These are phyloP conservation scores for Philypnodon macrostomus DNA, from an alignment of 2,797 vertebrate species.

Conservation along the genomic window DNA sequence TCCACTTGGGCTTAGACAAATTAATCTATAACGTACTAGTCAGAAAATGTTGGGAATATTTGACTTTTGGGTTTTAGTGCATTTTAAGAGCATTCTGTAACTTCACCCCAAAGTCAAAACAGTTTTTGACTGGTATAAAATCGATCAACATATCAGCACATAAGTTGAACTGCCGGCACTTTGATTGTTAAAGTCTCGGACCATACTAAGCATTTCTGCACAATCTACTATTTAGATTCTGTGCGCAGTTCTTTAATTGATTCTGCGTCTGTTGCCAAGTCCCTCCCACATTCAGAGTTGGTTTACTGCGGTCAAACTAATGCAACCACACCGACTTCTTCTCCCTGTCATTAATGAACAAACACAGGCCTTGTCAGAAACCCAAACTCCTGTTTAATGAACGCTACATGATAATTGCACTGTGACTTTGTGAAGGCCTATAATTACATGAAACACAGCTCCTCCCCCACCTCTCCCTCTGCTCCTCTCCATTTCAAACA, in stretches of 20 bases:
- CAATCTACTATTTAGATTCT: not conserved
- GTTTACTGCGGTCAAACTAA: not conserved
- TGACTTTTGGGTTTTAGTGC: too few species aligned
- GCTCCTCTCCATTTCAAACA: not conserved
- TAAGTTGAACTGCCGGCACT: too few species aligned
- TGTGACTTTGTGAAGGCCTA: conserved; percentile 13
- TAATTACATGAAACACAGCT: conserved; percentile 12
- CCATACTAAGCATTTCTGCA: too few species aligned
- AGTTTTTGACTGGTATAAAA: too few species aligned
- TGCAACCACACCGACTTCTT: not conserved
- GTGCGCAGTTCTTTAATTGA: too few species aligned
- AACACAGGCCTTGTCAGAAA: not conserved
- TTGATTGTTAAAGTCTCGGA: too few species aligned
- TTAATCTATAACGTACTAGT: too few species aligned
- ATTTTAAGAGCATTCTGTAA: too few species aligned
- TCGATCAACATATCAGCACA: too few species aligned
- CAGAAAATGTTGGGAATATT: too few species aligned
- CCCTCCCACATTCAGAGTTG: not conserved
- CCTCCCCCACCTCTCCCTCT: not conserved
- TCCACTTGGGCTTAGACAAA: too few species aligned
- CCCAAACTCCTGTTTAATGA: conserved; percentile 3
- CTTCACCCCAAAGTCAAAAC: too few species aligned
- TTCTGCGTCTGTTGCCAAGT: not conserved
- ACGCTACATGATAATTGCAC: conserved; percentile 2
- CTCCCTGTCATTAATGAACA: not conserved